phyloP scores from a whole-genome alignment of 2,113 vertebrate species.

The Nothoprocta pentlandii region DNA sequence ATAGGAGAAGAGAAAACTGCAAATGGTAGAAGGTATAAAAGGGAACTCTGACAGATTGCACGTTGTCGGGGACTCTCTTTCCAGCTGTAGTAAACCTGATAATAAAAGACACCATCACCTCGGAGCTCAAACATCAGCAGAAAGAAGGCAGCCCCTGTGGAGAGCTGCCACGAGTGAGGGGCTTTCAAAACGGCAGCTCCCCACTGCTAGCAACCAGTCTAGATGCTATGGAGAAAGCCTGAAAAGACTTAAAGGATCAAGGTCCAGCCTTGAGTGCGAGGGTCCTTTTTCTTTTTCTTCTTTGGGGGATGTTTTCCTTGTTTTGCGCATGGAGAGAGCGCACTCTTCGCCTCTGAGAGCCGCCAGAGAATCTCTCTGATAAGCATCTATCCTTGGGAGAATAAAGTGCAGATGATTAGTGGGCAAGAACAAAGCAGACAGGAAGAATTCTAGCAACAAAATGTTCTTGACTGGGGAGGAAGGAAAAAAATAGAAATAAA shows the following conservation, averaged over 20 bases:
- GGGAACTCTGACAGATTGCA: slow-evolving; percentile 68
- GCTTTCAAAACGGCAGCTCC: slow-evolving; percentile 62
- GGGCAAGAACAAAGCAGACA: slow-evolving; percentile 38
- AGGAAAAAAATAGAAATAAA: background rate
- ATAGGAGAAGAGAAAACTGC: slow-evolving; percentile 52
- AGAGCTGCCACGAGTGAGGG: slow-evolving; percentile 34
- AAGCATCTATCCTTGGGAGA: slow-evolving; percentile 5
- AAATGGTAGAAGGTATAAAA: slow-evolving; percentile 14
- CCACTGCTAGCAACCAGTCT: background rate
- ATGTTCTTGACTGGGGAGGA: slow-evolving; percentile 44
- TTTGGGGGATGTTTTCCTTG: background rate
- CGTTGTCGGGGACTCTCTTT: slow-evolving; percentile 29
- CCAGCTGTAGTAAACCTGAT: slow-evolving; percentile 57
- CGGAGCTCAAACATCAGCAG: slow-evolving; percentile 54
- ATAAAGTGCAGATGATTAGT: background rate
- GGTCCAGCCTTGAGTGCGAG: background rate
- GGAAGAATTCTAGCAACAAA: slow-evolving; percentile 48
- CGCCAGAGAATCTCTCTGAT: background rate
- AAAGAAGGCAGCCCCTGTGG: slow-evolving; percentile 47
- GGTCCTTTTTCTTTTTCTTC: background rate
- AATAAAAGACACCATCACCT: slow-evolving; percentile 63
- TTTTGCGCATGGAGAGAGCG: background rate
- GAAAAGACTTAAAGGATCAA: slow-evolving; percentile 55
- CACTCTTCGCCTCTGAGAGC: background rate
- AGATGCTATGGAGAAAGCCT: slow-evolving; percentile 43